phyloP scores from a whole-genome alignment of 1,140 invertebrate genomes.

The Lanistes nyassanus region DNA sequence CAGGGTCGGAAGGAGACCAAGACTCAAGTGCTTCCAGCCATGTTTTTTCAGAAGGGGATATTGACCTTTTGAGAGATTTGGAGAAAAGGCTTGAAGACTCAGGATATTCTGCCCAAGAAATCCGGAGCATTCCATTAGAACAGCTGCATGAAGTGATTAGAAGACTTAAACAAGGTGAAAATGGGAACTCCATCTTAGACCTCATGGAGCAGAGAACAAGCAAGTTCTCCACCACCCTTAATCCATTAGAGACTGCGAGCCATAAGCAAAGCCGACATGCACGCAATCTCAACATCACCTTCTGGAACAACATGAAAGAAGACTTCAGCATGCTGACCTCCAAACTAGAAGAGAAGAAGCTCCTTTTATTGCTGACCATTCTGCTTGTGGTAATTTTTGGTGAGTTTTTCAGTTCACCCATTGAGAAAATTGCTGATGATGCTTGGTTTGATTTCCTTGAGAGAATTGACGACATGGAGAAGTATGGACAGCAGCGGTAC shows the following conservation, averaged over 20 bases:
- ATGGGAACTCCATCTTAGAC: too few relatives aligned
- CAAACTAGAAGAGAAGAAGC: constrained; percentile 27
- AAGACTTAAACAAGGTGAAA: neutral
- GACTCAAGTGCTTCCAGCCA: neutral
- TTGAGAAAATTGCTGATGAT: constrained; percentile 63
- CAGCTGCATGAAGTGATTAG: neutral
- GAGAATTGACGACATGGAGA: constrained; percentile 61
- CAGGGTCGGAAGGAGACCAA: neutral
- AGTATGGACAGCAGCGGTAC: constrained; percentile 61
- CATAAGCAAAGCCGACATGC: too few relatives aligned
- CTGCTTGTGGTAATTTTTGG: constrained; percentile 52
- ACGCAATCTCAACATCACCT: constrained; percentile 6
- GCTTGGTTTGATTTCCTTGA: constrained; percentile 65
- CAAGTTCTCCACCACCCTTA: too few relatives aligned
- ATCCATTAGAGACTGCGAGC: too few relatives aligned
- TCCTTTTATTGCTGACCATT: constrained; percentile 50
- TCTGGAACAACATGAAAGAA: constrained; percentile 27
- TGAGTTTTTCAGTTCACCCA: constrained; percentile 55
- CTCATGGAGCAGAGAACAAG: too few relatives aligned
- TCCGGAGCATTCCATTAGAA: neutral
- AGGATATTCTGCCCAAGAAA: constrained; percentile 1
- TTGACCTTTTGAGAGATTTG: neutral
- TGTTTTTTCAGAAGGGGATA: neutral
- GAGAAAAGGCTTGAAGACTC: neutral
- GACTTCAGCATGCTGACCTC: constrained; percentile 15